Conservation (phyloP, 2,888 invertebrate species). For the Caenorhabditis panamensis region DNA sequence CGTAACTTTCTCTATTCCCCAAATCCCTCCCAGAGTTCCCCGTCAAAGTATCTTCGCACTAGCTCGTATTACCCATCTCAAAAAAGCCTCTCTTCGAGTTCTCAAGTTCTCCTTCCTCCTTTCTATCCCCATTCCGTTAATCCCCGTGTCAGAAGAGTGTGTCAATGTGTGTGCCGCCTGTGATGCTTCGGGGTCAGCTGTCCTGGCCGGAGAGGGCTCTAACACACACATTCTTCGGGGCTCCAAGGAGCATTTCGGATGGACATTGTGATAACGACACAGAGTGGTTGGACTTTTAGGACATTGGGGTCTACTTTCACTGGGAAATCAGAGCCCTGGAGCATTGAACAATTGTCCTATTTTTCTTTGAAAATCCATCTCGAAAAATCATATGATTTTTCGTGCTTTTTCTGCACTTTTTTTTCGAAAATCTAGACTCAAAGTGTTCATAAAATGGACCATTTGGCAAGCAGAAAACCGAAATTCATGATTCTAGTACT, state of each 20-base stretch:
- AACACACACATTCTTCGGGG: conserved; percentile 4
- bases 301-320: conserved; percentile 15
- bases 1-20: not conserved
- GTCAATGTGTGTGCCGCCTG: conserved; percentile 18
- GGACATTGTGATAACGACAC: conserved; percentile 10
- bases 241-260: conserved; percentile 10
- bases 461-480: too few species aligned
- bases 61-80: not conserved
- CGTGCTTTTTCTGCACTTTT: too few species aligned
- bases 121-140: not conserved
- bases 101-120: conserved; percentile 1
- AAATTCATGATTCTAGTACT: too few species aligned
- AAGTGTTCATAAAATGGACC: too few species aligned
- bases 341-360: conserved; percentile 3
- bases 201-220: conserved; percentile 11
- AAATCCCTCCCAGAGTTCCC: conserved; percentile 2
- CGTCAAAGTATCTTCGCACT: not conserved
- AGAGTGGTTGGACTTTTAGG: conserved; percentile 35
- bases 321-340: not conserved
- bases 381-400: too few species aligned
- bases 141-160: conserved; percentile 9
- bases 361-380: too few species aligned
- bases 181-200: conserved; percentile 53
- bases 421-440: too few species aligned
- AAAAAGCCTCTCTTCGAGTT: not conserved